Percentiles rank a stretch among this genome's conserved stretches.
Evolutionary conservation across 2,113 vertebrate genomes (phyloP).

Genomic region (Bettongia penicillata): DNA sequence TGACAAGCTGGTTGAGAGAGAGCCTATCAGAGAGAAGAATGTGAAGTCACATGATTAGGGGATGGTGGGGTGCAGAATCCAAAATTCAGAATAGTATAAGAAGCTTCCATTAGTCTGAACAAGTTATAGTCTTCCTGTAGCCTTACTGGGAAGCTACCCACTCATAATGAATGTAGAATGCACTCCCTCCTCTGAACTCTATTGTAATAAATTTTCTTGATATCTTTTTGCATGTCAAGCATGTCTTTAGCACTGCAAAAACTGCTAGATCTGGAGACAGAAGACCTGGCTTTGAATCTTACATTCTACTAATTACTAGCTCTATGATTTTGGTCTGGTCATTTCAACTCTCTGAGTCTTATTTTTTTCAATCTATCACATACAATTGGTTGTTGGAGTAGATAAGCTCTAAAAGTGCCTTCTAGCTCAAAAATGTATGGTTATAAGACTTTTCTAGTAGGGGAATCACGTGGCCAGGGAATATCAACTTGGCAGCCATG

Average conservation of each 20-base stretch:
- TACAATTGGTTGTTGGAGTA: not conserved
- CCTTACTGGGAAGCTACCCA: too few relatives aligned
- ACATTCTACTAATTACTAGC: not conserved
- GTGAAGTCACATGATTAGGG: too few relatives aligned
- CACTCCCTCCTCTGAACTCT: too few relatives aligned
- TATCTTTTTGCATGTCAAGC: too few relatives aligned
- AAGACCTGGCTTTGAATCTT: not conserved
- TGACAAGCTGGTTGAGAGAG: too few relatives aligned
- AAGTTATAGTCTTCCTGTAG: too few relatives aligned
- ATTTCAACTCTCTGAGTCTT: not conserved
- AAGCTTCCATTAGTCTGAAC: too few relatives aligned
- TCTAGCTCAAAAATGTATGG: not conserved
- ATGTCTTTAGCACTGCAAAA: not conserved
- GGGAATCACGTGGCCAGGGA: not conserved
- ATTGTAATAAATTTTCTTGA: too few relatives aligned
- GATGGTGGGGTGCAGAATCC: too few relatives aligned
- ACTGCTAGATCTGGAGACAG: not conserved
- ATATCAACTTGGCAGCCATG: not conserved
- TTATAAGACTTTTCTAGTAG: not conserved
- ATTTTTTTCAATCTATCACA: not conserved
- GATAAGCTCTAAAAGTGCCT: not conserved
- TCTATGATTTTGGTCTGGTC: not conserved
- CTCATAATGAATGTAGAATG: too few relatives aligned
- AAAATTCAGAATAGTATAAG: too few relatives aligned
- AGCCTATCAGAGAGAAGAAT: too few relatives aligned